Evolutionary conservation across 2,888 invertebrate species (phyloP).

Genomic region (Diaphora mendica): DNA sequence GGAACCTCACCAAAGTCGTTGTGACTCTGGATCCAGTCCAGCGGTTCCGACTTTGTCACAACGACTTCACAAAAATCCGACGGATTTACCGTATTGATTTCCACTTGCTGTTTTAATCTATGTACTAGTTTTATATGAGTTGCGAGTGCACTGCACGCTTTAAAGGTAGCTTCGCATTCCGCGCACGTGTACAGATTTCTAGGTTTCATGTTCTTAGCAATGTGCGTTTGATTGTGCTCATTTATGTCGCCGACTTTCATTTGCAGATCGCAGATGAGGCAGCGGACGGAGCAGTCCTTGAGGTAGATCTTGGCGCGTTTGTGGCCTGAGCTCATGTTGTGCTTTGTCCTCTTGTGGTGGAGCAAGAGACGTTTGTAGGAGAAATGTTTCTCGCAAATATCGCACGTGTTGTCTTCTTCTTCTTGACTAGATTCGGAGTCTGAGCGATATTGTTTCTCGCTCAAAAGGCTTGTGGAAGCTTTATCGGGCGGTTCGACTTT

Average conservation of each 20-base stretch:
- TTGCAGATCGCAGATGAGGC: constrained; percentile 78
- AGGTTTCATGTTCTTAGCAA: constrained; percentile 74
- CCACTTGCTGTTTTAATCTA: constrained; percentile 60
- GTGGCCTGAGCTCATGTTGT: constrained; percentile 77
- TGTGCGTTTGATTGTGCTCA: constrained; percentile 80
- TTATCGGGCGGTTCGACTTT: constrained; percentile 70
- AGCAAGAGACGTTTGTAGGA: constrained; percentile 76
- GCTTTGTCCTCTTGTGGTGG: constrained; percentile 80
- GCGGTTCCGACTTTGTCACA: constrained; percentile 85
- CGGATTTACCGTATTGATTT: constrained; percentile 62
- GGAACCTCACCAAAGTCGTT: constrained; percentile 80
- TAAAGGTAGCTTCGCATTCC: constrained; percentile 75
- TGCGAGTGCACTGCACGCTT: constrained; percentile 75
- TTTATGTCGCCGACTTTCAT: constrained; percentile 80
- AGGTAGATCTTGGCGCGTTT: constrained; percentile 77
- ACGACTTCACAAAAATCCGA: constrained; percentile 87
- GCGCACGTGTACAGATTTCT: constrained; percentile 80
- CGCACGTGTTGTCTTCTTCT: constrained; percentile 80
- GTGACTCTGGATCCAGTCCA: constrained; percentile 82
- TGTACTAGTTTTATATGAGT: constrained; percentile 81
- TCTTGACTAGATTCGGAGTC: constrained; percentile 78
- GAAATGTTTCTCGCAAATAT: constrained; percentile 82
- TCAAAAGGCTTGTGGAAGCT: constrained; percentile 54
- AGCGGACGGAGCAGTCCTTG: constrained; percentile 78
- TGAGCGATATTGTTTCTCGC: constrained; percentile 53